These are phyloP conservation scores for Spatulosminthurus flaviceps DNA, from an alignment of 2,888 invertebrate species.

Conservation along the genomic window DNA sequence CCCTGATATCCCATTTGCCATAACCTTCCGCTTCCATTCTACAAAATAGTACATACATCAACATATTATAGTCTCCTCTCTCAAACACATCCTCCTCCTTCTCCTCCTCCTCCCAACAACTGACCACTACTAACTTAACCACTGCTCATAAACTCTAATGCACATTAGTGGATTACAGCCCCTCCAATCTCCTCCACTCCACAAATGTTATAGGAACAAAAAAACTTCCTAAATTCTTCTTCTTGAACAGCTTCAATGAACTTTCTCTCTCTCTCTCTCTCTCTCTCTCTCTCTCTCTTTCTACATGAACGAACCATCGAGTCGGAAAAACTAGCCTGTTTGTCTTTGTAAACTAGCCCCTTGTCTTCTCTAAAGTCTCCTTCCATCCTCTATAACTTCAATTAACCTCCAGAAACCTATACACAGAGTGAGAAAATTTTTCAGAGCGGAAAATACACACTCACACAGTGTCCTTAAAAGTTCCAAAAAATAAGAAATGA, in stretches of 20 bases:
- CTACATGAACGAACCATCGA: background rate
- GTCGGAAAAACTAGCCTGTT: background rate
- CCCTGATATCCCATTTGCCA: background rate
- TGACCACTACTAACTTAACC: background rate
- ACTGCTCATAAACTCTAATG: slow-evolving; percentile 11
- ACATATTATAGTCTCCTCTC: slow-evolving; percentile 6
- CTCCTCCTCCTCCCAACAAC: background rate
- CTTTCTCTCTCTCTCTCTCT: no score
- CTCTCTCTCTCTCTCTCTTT: no score
- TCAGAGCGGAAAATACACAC: background rate
- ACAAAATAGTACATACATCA: slow-evolving; percentile 20
- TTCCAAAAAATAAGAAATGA: background rate
- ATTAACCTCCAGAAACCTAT: background rate
- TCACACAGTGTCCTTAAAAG: no score
- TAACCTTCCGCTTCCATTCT: background rate
- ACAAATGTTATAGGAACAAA: background rate
- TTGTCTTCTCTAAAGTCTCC: background rate
- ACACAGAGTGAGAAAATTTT: background rate
- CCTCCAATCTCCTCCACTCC: background rate
- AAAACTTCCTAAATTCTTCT: background rate
- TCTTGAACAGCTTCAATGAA: background rate
- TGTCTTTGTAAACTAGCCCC: background rate
- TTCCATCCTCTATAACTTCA: background rate
- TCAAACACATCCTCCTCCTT: no score
- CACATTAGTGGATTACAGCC: background rate